Base-by-base conservation (phyloP, 1,140 invertebrate species). In the Nymphalis io region DNA sequence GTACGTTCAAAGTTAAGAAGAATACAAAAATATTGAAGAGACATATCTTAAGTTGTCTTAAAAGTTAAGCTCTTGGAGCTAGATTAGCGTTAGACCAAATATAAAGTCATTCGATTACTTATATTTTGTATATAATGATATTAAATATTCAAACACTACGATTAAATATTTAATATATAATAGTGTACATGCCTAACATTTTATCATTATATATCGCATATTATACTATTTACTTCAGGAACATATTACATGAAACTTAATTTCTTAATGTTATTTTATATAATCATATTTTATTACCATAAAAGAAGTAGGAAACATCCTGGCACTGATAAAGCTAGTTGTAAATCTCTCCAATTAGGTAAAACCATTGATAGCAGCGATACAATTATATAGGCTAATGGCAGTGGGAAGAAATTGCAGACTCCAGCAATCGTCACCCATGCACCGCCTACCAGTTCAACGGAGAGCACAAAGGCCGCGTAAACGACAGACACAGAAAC, bases 361-460 rank as follows among this genome's bases (percentile, higher is more conserved):
- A 96, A 88, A 15, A 94, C 84, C 80, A 95, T 95, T 12, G 95
- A 96, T 64, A 96, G 89, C 0, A 94, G 93, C 0, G 96, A 93
- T 1, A 97, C 94, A 1, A 94, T 92, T 70, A 96, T 94, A 73
- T 97, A 95, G 11, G 95, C 95, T 15, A 95, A 79, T 5, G 95
- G 94, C 57, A 95, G 91, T 38, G 95, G 95, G 80, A 96, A 95
- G 76, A 95, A 93, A 86, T 95, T 96, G 73, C 94, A 95, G 55
- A 95, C 94, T 69, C 95, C 95, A 21, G 94, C 93, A 63, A 96
- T 94, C 0, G 95, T 95, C 23, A 95, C 91, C 95, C 95, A 95
- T 73, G 95, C 94, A 16, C 95, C 95, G 27, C 95, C 94, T n/a
- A 95, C 95, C 38, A 95, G 84, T 79, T 95, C 95, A 68, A 95